Evolutionary conservation across 1,140 invertebrate species (phyloP).

Genomic region (Drosophila funebris): DNA sequence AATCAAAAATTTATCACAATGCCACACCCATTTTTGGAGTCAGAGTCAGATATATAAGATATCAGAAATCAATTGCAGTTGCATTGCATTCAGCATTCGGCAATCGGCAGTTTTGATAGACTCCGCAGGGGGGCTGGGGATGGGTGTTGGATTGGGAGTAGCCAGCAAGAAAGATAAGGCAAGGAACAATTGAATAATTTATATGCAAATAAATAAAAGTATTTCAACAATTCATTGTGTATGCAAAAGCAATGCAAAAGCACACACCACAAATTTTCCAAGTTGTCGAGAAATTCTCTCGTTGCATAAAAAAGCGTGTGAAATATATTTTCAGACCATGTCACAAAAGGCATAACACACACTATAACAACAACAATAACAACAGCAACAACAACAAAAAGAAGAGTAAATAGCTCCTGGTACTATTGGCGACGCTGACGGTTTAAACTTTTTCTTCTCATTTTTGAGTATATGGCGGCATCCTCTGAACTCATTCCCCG

Average conservation of each 20-base stretch:
- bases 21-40: constrained; percentile 45
- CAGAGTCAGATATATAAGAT: constrained; percentile 49
- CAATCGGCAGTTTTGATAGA: constrained; percentile 62
- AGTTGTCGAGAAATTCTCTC: constrained; percentile 17
- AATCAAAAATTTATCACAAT: constrained; percentile 58
- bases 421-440: constrained; percentile 37
- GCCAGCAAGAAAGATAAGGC: constrained; percentile 69
- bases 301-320: constrained; percentile 49
- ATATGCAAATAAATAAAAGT: constrained; percentile 81
- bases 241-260: constrained; percentile 44
- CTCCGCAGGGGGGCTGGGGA: background rate
- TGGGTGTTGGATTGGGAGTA: constrained; percentile 17
- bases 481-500: background rate
- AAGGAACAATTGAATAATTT: constrained; percentile 79
- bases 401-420: constrained; percentile 22
- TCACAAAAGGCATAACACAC: constrained; percentile 75
- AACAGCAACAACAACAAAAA: constrained; percentile 27
- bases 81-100: constrained; percentile 50
- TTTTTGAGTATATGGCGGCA: background rate
- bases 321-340: constrained; percentile 68
- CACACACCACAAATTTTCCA: constrained; percentile 12
- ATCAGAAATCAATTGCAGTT: constrained; percentile 65
- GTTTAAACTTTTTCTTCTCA: constrained; percentile 41
- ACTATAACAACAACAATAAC: constrained; percentile 18
- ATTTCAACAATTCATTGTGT: constrained; percentile 58